Evolutionary conservation across 1,140 invertebrate genomes (phyloP).

Genomic region (Aphelinus certus): DNA sequence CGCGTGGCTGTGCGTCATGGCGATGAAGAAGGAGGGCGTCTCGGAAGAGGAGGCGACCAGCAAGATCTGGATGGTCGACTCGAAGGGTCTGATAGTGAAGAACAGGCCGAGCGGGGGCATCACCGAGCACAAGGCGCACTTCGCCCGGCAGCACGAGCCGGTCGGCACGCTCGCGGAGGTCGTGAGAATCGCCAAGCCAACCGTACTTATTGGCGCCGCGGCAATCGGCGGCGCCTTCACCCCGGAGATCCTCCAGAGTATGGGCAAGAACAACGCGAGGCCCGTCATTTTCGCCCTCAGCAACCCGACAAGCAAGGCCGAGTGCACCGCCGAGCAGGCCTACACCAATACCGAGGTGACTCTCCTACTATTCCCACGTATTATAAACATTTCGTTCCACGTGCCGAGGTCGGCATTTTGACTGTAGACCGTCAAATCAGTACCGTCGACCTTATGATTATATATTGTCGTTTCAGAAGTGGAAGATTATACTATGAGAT

Average conservation of each 20-base stretch:
- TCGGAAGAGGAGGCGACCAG: conserved; percentile 74
- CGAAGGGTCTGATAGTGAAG: conserved; percentile 82
- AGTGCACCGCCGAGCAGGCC: conserved; percentile 96
- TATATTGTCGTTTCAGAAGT: too few species aligned
- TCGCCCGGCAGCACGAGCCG: conserved; percentile 77
- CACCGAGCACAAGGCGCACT: conserved; percentile 79
- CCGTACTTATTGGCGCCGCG: conserved; percentile 87
- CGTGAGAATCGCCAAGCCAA: conserved; percentile 81
- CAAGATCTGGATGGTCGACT: conserved; percentile 80
- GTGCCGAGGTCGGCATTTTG: too few species aligned
- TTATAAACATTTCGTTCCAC: not conserved
- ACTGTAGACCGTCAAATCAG: too few species aligned
- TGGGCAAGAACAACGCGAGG: conserved; percentile 79
- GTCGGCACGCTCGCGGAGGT: conserved; percentile 80
- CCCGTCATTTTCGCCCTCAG: conserved; percentile 96
- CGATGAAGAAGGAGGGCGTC: conserved; percentile 85
- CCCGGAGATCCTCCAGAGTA: conserved; percentile 80
- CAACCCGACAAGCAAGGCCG: conserved; percentile 95
- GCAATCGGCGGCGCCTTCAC: conserved; percentile 88
- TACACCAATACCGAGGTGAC: conserved; percentile 84
- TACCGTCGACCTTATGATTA: too few species aligned
- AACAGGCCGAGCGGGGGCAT: conserved; percentile 78
- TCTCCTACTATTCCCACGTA: conserved; percentile 12
- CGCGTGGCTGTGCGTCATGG: conserved; percentile 85
- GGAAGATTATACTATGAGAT: too few species aligned